These are phyloP conservation scores for Setipinna tenuifilis DNA, from an alignment of 2,797 vertebrate species.

Conservation along the genomic window DNA sequence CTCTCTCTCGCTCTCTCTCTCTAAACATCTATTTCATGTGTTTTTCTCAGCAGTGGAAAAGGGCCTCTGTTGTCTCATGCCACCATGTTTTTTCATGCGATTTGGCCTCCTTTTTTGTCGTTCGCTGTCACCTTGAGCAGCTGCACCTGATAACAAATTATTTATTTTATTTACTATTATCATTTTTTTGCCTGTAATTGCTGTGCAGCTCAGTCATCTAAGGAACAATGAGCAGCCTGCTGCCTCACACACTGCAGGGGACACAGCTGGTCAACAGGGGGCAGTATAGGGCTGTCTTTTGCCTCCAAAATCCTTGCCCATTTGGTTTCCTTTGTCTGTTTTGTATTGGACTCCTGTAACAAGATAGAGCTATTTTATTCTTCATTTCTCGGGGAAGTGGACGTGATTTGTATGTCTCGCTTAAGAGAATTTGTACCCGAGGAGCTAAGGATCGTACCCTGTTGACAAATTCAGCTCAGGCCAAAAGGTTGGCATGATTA, in stretches of 20 bases:
- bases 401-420: conserved; percentile 46
- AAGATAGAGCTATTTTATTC: conserved; percentile 56
- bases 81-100: conserved; percentile 39
- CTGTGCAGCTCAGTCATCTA: conserved; percentile 45
- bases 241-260: conserved; percentile 35
- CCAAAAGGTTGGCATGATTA: conserved; percentile 24
- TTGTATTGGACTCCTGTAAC: conserved; percentile 57
- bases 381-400: conserved; percentile 57
- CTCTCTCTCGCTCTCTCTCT: too few species aligned
- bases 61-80: conserved; percentile 31
- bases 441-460: conserved; percentile 28
- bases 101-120: conserved; percentile 36
- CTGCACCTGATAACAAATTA: conserved; percentile 54
- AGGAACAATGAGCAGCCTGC: conserved; percentile 55
- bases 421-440: conserved; percentile 35
- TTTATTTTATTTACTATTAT: conserved; percentile 38
- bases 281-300: conserved; percentile 65
- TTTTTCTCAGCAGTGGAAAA: conserved; percentile 15
- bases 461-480: conserved; percentile 3
- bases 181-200: conserved; percentile 52
- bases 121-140: conserved; percentile 52
- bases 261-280: conserved; percentile 61
- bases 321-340: conserved; percentile 66
- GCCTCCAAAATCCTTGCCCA: conserved; percentile 47
- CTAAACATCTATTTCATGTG: not conserved